phyloP scores from a whole-genome alignment of 2,888 invertebrate genomes.

The Hedya salicella region DNA sequence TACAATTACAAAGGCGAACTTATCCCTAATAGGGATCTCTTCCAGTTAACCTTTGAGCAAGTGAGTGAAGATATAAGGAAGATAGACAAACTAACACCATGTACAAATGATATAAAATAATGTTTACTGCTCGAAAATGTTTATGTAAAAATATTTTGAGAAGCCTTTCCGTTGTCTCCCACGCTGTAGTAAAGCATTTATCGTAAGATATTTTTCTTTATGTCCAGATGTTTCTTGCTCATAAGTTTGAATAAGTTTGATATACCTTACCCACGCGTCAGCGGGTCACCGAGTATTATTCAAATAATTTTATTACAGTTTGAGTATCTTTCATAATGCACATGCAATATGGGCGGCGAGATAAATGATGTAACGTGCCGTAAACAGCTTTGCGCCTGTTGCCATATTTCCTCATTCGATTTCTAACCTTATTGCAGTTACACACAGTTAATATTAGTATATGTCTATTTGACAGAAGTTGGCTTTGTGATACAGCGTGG shows the following conservation, averaged over 20 bases:
- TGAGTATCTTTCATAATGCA: slow-evolving; percentile 23
- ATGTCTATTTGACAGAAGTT: no score
- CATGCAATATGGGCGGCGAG: slow-evolving; percentile 32
- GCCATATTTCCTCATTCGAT: neutral
- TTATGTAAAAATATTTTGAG: no score
- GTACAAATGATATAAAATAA: no score
- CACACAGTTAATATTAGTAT: neutral
- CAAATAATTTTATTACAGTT: slow-evolving; percentile 26
- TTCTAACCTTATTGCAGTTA: slow-evolving; percentile 1
- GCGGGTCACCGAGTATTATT: slow-evolving; percentile 10
- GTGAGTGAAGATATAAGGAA: no score
- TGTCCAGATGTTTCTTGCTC: neutral
- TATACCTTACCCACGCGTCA: neutral
- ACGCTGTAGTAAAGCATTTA: neutral
- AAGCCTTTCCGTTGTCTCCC: no score
- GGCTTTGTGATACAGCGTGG: no score
- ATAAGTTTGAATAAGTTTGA: neutral
- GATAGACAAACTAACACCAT: no score
- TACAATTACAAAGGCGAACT: no score
- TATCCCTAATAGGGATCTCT: no score
- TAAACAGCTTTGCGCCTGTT: slow-evolving; percentile 3
- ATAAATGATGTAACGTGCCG: slow-evolving; percentile 18
- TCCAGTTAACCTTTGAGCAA: no score
- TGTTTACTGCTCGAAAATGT: no score
- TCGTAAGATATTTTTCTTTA: neutral